Conservation (phyloP, 2,888 invertebrate species). For the Chrysomela aeneicollis region DNA sequence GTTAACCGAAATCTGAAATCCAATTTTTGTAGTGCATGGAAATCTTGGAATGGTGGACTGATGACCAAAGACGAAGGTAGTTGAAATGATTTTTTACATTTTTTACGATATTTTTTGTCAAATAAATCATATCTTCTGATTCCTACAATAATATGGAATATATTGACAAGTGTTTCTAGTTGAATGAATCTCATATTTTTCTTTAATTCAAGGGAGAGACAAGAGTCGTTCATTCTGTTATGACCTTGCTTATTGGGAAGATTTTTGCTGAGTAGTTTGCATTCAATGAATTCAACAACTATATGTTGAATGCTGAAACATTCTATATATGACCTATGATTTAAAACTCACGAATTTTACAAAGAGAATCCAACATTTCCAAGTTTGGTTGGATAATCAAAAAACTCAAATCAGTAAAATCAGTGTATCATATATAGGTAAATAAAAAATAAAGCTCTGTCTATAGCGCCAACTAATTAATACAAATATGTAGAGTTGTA, state of each 20-base stretch:
- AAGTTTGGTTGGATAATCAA: not conserved
- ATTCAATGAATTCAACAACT: not conserved
- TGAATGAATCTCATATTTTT: conserved; percentile 19
- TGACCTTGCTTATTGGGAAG: conserved; percentile 37
- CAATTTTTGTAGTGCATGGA: conserved; percentile 27
- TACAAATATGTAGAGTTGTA: no score
- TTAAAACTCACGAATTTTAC: no score
- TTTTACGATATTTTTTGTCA: conserved; percentile 15
- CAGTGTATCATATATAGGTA: no score
- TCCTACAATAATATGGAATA: conserved; percentile 22
- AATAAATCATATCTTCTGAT: conserved; percentile 19
- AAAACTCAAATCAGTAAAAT: not conserved
- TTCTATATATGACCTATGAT: not conserved
- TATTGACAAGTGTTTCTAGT: conserved; percentile 16
- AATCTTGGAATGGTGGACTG: conserved; percentile 38
- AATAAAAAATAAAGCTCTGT: no score
- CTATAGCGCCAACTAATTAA: no score
- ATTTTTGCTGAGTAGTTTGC: conserved; percentile 19
- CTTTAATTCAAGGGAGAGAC: conserved; percentile 48
- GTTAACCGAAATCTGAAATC: conserved; percentile 25
- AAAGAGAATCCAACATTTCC: not conserved
- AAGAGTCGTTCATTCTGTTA: conserved; percentile 44
- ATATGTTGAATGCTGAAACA: no score
- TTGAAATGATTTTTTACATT: conserved; percentile 35
- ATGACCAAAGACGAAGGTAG: conserved; percentile 42